phyloP scores from a whole-genome alignment of 2,113 vertebrate species.

The Patagioenas fasciata region DNA sequence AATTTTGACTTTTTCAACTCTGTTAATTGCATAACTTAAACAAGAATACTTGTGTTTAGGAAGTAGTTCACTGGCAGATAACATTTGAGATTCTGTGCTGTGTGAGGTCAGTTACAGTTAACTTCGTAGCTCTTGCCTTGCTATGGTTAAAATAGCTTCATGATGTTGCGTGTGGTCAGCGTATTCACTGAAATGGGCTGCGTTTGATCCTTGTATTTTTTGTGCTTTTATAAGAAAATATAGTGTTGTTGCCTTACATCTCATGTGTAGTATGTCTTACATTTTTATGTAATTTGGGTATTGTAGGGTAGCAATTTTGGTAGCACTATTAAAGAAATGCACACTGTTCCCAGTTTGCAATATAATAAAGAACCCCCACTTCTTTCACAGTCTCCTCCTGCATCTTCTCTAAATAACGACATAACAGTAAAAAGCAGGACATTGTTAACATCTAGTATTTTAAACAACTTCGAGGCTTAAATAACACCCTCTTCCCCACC shows the following conservation, averaged over 20 bases:
- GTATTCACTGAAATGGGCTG: not conserved
- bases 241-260: not conserved
- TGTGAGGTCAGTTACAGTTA: conserved; percentile 21
- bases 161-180: not conserved
- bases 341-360: not conserved
- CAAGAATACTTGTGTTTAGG: conserved; percentile 55
- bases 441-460: not conserved
- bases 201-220: not conserved
- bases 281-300: not conserved
- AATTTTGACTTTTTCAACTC: conserved; percentile 69
- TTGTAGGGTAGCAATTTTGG: not conserved
- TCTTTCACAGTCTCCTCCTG: not conserved
- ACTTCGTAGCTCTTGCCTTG: conserved; percentile 3
- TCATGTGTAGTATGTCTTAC: not conserved
- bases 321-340: not conserved
- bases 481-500: not conserved
- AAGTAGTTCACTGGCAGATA: conserved; percentile 41
- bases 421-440: not conserved
- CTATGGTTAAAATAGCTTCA: not conserved
- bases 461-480: not conserved
- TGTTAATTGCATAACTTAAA: conserved; percentile 62
- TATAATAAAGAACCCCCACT: not conserved
- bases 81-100: conserved; percentile 15
- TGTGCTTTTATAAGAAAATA: not conserved
- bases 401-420: not conserved